A percentile compares a stretch with the other conserved stretches of the same genome.
Conservation (phyloP, 2,888 invertebrate genomes). For the Carpatolechia fugitivella region DNA sequence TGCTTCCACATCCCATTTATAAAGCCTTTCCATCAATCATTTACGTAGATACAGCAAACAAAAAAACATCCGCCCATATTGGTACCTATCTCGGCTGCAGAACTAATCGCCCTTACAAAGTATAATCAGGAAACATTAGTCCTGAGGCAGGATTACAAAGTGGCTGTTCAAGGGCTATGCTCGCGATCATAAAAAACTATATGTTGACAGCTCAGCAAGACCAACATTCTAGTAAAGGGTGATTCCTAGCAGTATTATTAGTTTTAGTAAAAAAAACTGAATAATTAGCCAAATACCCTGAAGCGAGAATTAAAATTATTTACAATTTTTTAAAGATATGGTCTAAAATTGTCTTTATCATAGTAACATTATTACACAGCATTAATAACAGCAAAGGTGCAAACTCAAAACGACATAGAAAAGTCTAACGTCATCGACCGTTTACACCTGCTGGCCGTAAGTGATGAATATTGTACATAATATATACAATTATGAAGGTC, state of each 20-base stretch:
- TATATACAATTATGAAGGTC: background rate
- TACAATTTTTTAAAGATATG: no score
- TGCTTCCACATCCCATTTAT: background rate
- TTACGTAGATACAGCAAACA: background rate
- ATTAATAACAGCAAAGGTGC: slow-evolving; percentile 46
- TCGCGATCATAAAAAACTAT: slow-evolving; percentile 35
- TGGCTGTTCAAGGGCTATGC: slow-evolving; percentile 27
- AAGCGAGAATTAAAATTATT: no score
- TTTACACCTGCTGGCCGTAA: slow-evolving; percentile 52
- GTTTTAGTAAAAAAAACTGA: no score
- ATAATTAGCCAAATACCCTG: no score
- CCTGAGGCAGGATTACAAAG: slow-evolving; percentile 22
- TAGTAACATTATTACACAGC: no score
- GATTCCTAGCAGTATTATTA: slow-evolving; percentile 29
- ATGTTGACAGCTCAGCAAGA: slow-evolving; percentile 44
- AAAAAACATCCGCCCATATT: slow-evolving; percentile 4
- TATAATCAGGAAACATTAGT: slow-evolving; percentile 19
- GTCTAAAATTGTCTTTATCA: no score
- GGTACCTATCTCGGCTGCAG: background rate
- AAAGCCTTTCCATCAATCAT: background rate
- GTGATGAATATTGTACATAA: slow-evolving; percentile 26
- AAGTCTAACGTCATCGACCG: slow-evolving; percentile 71
- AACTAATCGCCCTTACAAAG: slow-evolving; percentile 13
- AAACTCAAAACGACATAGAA: slow-evolving; percentile 57
- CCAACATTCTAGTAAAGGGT: background rate